Base-by-base conservation (phyloP, 2,797 vertebrate species). In the Capromys pilorides region DNA sequence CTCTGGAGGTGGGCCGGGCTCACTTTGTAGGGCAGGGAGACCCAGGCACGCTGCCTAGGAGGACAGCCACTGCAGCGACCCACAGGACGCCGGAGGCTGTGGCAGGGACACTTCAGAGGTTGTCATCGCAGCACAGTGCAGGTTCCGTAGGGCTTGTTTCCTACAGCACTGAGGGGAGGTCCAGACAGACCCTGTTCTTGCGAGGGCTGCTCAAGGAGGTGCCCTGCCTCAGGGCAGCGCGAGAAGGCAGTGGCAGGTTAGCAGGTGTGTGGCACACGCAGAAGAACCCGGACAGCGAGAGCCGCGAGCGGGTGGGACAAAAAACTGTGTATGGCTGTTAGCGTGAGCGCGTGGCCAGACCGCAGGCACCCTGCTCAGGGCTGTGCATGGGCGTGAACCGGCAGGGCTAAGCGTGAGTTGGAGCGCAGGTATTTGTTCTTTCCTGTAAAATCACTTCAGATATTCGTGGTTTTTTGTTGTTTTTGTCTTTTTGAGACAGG, bases 221-320 rank as follows among this genome's bases (percentile, higher is more conserved):
- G 89, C 80, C 54, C 51, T 54, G 81, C 81, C 36, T 79, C 86
- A 90, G 64, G 83, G 71, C 90, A 82, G 19, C n/a, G 6, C 71
- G 91, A 84, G 26, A 71, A 81, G 80, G 36, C 67, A n/a, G 22
- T 73, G 61, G 57, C 4, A 81, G 8, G 6, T 61, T 71, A 54
- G 5, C 39, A 88, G 21, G 2, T 71, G 11, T 1, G 26, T 81
- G 45, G 78, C 33, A 16, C 12, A 2, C 31, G 0, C 5, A 3
- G 31, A 54, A 83, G 57, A 21, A 2, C 31, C 71, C 6, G 39
- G 28, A 39, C 12, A 4, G 36, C 16, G 0, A 67, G 24, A 83
- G 49, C 71, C 75, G 5, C 64, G 57, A 80, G 5, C 64, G 57
- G 12, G 78, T 54, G 13, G 90, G 67, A 6, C 61, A 41, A 67